A percentile compares a stretch with the other conserved stretches of the same genome.
phyloP scores from a whole-genome alignment of 2,113 vertebrate genomes.

The Hypocryptadius cinnamomeus region DNA sequence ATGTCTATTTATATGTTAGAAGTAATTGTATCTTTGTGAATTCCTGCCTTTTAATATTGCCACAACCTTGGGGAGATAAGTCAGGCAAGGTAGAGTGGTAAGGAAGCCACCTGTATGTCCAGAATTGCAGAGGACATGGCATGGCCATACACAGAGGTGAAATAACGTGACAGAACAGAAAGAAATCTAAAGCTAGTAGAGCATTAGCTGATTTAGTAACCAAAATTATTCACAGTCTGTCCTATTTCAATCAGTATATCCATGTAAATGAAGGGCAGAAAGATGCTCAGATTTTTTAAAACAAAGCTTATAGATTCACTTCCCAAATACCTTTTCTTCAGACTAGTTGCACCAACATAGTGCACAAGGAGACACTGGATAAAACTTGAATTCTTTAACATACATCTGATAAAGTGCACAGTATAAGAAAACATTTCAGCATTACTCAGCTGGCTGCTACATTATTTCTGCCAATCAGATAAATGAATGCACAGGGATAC shows the following conservation, averaged over 20 bases:
- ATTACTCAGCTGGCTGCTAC: neutral
- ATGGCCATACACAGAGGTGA: neutral
- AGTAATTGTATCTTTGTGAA: neutral
- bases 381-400: neutral
- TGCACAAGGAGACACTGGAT: neutral
- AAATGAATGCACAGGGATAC: constrained; percentile 16
- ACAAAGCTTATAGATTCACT: neutral
- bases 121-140: neutral
- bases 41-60: neutral
- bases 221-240: neutral
- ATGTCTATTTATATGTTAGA: neutral
- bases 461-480: constrained; percentile 13
- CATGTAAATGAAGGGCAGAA: neutral
- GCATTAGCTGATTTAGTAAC: neutral
- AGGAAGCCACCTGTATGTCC: neutral
- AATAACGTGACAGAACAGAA: neutral
- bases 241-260: neutral
- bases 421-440: neutral
- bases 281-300: neutral
- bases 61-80: neutral
- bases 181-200: neutral
- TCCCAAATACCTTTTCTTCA: neutral
- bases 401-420: neutral
- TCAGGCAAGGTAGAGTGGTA: neutral
- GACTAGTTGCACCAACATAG: neutral